Base-by-base conservation (phyloP, 2,888 invertebrate species). In the Metalampra italica region DNA sequence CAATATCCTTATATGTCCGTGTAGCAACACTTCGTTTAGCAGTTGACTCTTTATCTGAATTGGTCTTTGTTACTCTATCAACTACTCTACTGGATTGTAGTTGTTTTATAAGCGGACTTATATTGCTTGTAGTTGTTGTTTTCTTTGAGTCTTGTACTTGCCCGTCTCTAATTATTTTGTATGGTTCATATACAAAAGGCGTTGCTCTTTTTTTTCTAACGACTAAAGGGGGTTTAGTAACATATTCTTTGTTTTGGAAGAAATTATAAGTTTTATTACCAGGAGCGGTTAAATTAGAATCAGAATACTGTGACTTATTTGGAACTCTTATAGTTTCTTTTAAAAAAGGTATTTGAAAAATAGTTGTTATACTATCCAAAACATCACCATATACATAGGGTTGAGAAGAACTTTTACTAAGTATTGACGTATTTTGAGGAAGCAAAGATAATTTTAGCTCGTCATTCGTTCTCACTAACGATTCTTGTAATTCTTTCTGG, bases 311-410 rank as follows among this genome's bases (percentile, higher is more conserved):
- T 39, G 57, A 38, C 12, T 38, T 45, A 30, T 7, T 12, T 30
- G 43, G 2, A 36, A 29, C 12, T 7, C 13, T 38, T 7, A 39
- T 22, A 15, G 0, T 29, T 13, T 29, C 41, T 14, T 45, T 41
- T 13, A 42, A 9, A 39, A 9, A 30, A 45, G 58, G 42, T 14
- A 53, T 37, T 8, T 59, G 32, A 8, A 54, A 39, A 15, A 52
- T 60, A 5, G 52, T 61, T 56, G 64, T 78, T 32, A 91, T 88
- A 56, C 89, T 90, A 46, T 87, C 75, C 45, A 91, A 69, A 38
- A 91, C 68, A 61, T 91, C 91, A n/a, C 74, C 69, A 50, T 90
- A 90, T 0, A 90, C 76, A 54, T 75, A 77, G 29, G 79, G 64
- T 55, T 90, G 57, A 14, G 52, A 15, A 46, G 58, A 45, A 37